A percentile compares a stretch with the other conserved stretches of the same genome.
phyloP scores from a whole-genome alignment of 92 coral and sea anemone genomes.

The Umimayanthus kanabou region DNA sequence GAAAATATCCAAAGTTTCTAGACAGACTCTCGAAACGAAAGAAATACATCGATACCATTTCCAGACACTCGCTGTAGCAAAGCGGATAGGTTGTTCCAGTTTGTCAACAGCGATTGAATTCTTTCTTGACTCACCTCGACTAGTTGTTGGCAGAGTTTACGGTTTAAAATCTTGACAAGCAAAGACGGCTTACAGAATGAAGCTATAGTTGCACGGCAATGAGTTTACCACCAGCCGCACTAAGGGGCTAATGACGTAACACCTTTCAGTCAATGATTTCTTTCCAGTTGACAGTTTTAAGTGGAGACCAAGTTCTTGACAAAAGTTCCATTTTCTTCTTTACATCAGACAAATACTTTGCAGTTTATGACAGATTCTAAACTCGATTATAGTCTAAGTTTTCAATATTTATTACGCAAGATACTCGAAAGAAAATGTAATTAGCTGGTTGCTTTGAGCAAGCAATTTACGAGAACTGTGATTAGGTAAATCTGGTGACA shows the following conservation, averaged over 20 bases:
- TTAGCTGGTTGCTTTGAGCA: slow-evolving; percentile 3
- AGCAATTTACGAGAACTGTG: slow-evolving; percentile 12
- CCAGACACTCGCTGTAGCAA: neutral
- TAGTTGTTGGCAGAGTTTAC: neutral
- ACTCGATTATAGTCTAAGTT: neutral
- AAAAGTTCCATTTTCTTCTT: neutral
- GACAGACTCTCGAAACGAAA: neutral
- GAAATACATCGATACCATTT: neutral
- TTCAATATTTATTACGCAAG: neutral
- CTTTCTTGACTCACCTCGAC: slow-evolving; percentile 18
- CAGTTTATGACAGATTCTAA: neutral
- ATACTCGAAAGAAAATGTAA: neutral
- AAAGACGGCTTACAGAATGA: neutral
- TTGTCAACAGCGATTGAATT: slow-evolving; percentile 2
- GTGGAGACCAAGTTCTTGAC: neutral
- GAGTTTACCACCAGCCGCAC: neutral
- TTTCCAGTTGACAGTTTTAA: slow-evolving; percentile 14
- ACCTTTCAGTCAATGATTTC: neutral
- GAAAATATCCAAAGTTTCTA: neutral
- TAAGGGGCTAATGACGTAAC: slow-evolving; percentile 13
- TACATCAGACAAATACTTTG: neutral
- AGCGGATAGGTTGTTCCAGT: neutral
- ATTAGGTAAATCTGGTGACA: slow-evolving; percentile 6
- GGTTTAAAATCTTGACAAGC: slow-evolving; percentile 10
- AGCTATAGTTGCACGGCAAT: neutral